Base-by-base conservation (phyloP, 2,888 invertebrate genomes). In the Nymphalis urticae region DNA sequence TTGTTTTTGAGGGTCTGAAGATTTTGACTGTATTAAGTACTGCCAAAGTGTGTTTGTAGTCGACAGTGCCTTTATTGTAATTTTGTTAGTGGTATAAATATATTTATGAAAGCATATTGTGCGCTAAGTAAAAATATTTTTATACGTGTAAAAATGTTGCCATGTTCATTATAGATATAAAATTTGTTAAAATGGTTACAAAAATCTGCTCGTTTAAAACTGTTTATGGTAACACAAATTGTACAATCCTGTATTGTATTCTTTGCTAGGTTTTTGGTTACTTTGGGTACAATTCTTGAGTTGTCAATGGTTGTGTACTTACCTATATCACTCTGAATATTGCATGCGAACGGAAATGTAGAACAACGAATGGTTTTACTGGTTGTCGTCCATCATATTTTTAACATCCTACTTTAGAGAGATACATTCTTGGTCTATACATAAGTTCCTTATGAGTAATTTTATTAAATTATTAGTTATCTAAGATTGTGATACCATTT, bases 41-140 rank as follows among this genome's bases (percentile, higher is more conserved):
- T 93, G 93, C 93, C 93, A 93, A 93, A 93, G 93, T 92, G 92
- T 92, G 92, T 91, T 91, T 92, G 92, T 92, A 93, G 92, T 93
- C 92, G 91, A 90, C 90, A 90, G 92, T 92, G 92, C 92, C 92
- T 92, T 91, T 87, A 86, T 85, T 85, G 81, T 83, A 85, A 82
- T 79, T 42, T 83, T 85, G 83, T 85, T 89, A 91, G 87, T 87
- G 84, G 83, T 86, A 82, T 83, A 81, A 66, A 79, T 87, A 85
- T 89, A 91, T 92, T 90, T 92, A 90, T 90, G 84, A 86, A 83
- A 88, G 85, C 88, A 88, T 90, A 89, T 87, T 85, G 85, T 82
- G 85, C 84, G 88, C 83, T 90, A 89, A 86, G 85, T 82, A 84
- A 84, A 86, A 84, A 88, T 91, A 91, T 92, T 92, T 92, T 92